phyloP scores from a whole-genome alignment of 2,113 vertebrate species.

The Symphodus melops region DNA sequence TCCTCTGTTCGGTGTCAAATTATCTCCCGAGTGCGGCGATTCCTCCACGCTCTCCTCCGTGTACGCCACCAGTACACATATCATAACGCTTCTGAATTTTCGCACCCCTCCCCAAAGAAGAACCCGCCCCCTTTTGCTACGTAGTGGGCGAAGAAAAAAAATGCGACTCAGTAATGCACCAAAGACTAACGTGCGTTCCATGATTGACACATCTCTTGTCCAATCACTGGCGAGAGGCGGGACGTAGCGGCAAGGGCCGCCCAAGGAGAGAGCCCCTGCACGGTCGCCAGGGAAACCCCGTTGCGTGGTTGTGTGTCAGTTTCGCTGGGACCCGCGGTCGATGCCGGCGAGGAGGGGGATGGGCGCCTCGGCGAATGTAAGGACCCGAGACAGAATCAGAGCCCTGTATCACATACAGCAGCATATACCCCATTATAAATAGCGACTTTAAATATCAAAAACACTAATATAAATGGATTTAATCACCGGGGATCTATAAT shows the following conservation, averaged over 20 bases:
- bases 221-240: constrained; percentile 76
- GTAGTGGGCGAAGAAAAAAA: constrained; percentile 35
- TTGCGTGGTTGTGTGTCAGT: constrained; percentile 93
- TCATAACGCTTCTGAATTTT: constrained; percentile 45
- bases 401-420: constrained; percentile 84
- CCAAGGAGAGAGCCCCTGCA: constrained; percentile 86
- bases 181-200: constrained; percentile 36
- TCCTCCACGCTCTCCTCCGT: constrained; percentile 37
- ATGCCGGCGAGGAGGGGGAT: constrained; percentile 92
- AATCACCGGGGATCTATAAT: constrained; percentile 65
- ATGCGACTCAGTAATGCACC: constrained; percentile 41
- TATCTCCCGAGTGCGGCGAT: constrained; percentile 61
- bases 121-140: constrained; percentile 65
- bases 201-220: constrained; percentile 62
- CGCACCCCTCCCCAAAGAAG: constrained; percentile 54
- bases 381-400: constrained; percentile 84
- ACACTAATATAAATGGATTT: constrained; percentile 79
- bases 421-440: constrained; percentile 83
- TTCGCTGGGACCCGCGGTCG: constrained; percentile 86
- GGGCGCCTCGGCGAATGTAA: constrained; percentile 85
- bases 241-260: constrained; percentile 64
- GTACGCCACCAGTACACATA: constrained; percentile 51
- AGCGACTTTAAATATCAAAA: constrained; percentile 80
- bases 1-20: constrained; percentile 62
- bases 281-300: constrained; percentile 90